These are phyloP conservation scores for Acomys russatus DNA, from an alignment of 2,797 vertebrate species.

Conservation along the genomic window DNA sequence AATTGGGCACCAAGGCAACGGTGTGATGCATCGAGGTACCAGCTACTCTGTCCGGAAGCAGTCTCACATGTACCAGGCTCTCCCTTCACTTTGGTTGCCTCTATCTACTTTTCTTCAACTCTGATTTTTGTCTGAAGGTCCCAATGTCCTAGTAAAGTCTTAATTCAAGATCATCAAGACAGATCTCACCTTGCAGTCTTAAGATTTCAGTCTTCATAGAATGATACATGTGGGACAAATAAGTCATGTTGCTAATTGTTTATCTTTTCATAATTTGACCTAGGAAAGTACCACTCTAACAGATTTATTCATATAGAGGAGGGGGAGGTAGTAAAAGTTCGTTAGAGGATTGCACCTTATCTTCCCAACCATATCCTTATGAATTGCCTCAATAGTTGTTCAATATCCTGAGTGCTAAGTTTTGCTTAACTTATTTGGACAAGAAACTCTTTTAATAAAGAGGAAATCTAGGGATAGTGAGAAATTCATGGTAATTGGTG, in stretches of 20 bases:
- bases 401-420: neutral
- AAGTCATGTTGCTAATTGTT: neutral
- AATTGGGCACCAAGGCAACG: neutral
- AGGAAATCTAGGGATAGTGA: neutral
- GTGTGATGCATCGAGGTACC: neutral
- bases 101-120: neutral
- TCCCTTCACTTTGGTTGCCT: neutral
- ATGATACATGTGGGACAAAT: neutral
- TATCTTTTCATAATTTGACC: neutral
- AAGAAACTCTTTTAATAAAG: neutral
- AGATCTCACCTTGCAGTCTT: neutral
- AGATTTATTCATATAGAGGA: neutral
- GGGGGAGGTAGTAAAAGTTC: neutral
- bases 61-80: neutral
- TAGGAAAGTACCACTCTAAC: neutral
- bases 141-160: neutral
- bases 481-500: neutral
- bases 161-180: neutral
- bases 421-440: neutral
- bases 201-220: constrained; percentile 32
- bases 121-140: neutral
- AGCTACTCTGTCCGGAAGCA: neutral
- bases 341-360: neutral
- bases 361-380: neutral
- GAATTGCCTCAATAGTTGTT: neutral